A percentile compares a stretch with the other conserved stretches of the same genome.
Conservation (phyloP, 2,888 invertebrate genomes). For the Alitta virens region DNA sequence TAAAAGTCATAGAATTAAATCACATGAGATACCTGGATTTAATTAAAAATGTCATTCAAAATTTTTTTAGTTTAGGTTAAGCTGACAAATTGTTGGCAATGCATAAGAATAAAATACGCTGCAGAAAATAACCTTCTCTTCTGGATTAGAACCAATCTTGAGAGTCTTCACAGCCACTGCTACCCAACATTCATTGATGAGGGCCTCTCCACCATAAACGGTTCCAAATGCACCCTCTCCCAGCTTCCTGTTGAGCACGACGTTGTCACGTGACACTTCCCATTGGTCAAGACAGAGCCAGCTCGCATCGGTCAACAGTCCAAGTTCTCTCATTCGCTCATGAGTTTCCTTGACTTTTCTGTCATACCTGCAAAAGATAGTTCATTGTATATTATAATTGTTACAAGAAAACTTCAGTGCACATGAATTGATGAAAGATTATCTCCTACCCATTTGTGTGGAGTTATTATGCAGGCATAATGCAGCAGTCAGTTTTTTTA, state of each 20-base stretch:
- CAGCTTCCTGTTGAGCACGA: conserved; percentile 63
- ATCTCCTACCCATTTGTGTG: no score
- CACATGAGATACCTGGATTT: no score
- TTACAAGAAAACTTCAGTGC: no score
- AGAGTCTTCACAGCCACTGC: conserved; percentile 72
- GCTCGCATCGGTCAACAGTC: conserved; percentile 62
- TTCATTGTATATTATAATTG: no score
- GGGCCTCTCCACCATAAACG: conserved; percentile 86
- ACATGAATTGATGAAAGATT: no score
- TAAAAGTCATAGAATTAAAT: no score
- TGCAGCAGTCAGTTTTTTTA: no score
- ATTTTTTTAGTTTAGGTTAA: no score
- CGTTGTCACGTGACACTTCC: conserved; percentile 80
- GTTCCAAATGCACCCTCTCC: conserved; percentile 86
- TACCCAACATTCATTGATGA: conserved; percentile 71
- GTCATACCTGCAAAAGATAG: conserved; percentile 64
- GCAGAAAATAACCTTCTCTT: conserved; percentile 72
- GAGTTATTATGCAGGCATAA: no score
- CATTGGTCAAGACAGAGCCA: conserved; percentile 72
- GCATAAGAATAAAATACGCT: no score
- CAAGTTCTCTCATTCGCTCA: conserved; percentile 71
- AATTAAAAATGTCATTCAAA: no score
- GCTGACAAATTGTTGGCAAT: no score
- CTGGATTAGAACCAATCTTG: conserved; percentile 76
- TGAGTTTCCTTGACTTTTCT: conserved; percentile 65